Evolutionary conservation across 2,113 vertebrate species (phyloP).

Genomic region (Morone saxatilis): DNA sequence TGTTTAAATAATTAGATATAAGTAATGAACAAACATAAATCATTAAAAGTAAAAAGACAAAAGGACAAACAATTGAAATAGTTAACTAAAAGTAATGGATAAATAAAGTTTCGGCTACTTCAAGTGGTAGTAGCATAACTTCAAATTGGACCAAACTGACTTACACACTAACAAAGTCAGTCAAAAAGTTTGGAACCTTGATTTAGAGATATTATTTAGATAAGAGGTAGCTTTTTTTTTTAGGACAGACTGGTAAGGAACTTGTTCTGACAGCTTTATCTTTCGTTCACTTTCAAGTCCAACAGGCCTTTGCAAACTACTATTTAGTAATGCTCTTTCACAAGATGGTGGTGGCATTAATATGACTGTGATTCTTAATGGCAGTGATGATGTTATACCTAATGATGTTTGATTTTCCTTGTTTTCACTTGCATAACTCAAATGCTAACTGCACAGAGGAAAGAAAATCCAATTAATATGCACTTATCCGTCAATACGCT

Average conservation of each 20-base stretch:
- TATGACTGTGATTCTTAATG: background rate
- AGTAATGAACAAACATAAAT: background rate
- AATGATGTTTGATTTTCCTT: constrained; percentile 2
- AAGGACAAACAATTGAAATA: too few relatives aligned
- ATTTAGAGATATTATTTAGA: background rate
- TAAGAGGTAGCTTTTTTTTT: background rate
- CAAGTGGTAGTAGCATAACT: background rate
- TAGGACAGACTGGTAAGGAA: background rate
- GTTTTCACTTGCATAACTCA: constrained; percentile 1
- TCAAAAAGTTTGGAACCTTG: background rate
- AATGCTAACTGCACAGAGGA: background rate
- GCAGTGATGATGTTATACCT: constrained; percentile 1
- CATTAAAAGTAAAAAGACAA: too few relatives aligned
- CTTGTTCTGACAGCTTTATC: background rate
- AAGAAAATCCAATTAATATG: constrained; percentile 29
- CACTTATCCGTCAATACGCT: background rate
- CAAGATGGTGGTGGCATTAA: background rate
- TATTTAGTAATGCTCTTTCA: constrained; percentile 2
- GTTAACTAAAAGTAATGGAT: background rate
- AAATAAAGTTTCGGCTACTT: background rate
- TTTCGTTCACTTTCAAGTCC: background rate
- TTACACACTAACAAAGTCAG: too few relatives aligned
- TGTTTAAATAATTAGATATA: background rate
- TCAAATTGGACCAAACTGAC: too few relatives aligned
- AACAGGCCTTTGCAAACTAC: background rate